Conservation (phyloP, 2,113 vertebrate genomes). For the Anolis sagrei region DNA sequence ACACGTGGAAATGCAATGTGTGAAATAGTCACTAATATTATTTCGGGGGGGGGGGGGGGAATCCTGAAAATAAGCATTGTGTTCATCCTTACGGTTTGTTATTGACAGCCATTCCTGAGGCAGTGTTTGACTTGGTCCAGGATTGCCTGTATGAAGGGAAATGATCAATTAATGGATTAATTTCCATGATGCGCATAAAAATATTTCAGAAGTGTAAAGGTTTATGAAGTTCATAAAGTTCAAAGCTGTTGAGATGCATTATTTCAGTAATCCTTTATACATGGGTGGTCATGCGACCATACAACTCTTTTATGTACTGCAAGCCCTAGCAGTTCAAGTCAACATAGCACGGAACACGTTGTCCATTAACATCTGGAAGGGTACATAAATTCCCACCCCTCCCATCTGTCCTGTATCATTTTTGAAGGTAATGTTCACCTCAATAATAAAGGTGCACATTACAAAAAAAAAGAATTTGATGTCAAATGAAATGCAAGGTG, state of each 20-base stretch:
- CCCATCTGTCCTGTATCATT: too few species aligned
- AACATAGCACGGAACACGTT: too few species aligned
- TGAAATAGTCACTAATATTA: neutral
- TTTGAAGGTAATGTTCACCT: too few species aligned
- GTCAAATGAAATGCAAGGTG: too few species aligned
- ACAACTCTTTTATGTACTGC: too few species aligned
- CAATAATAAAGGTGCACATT: too few species aligned
- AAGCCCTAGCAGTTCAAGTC: too few species aligned
- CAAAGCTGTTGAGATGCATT: neutral
- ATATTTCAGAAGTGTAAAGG: neutral
- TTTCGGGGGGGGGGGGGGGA: neutral
- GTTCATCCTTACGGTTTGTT: slow-evolving; percentile 34
- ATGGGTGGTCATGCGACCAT: too few species aligned
- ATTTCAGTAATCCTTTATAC: neutral
- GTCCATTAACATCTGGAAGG: too few species aligned
- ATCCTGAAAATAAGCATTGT: neutral
- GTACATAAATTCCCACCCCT: too few species aligned
- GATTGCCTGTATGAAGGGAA: slow-evolving; percentile 25
- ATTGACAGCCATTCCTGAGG: neutral
- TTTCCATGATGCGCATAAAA: neutral
- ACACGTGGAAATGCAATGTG: neutral
- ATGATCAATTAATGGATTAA: neutral
- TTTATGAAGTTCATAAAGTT: neutral
- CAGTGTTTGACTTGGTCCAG: slow-evolving; percentile 12
- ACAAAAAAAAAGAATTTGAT: too few species aligned